These are phyloP conservation scores for Synaphobranchus kaupii DNA, from an alignment of 2,797 vertebrate genomes.

Conservation along the genomic window DNA sequence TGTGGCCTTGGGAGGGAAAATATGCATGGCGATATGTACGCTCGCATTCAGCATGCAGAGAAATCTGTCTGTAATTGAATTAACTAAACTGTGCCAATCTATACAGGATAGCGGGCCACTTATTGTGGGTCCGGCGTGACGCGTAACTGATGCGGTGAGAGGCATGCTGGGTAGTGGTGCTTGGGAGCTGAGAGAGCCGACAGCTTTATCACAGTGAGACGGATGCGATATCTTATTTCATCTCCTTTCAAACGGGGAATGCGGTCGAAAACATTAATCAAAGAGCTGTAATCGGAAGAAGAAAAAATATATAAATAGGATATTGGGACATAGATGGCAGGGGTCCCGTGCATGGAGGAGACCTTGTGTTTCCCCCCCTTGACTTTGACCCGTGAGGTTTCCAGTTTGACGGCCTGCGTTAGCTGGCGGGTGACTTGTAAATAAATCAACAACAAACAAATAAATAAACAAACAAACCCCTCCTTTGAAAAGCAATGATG, in stretches of 20 bases:
- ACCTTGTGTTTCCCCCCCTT: not conserved
- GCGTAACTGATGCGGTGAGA: not conserved
- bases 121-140: not conserved
- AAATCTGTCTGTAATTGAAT: constrained; percentile 51
- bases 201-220: constrained; percentile 44
- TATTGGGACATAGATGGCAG: not conserved
- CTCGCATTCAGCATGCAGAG: not conserved
- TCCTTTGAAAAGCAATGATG: not conserved
- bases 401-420: not conserved
- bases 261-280: constrained; percentile 15
- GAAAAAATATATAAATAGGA: not conserved
- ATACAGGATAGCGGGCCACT: not conserved
- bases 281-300: not conserved
- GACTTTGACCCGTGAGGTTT: not conserved
- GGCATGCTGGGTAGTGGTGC: constrained; percentile 2
- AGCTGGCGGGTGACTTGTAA: not conserved
- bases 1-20: not conserved
- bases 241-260: constrained; percentile 22
- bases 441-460: constrained; percentile 9
- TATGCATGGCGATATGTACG: not conserved
- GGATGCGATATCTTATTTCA: constrained; percentile 47
- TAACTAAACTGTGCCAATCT: constrained; percentile 48
- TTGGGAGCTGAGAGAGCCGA: not conserved
- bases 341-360: not conserved
- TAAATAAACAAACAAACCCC: not conserved